Conservation (phyloP, 2,113 vertebrate species). For the Rostratula benghalensis region DNA sequence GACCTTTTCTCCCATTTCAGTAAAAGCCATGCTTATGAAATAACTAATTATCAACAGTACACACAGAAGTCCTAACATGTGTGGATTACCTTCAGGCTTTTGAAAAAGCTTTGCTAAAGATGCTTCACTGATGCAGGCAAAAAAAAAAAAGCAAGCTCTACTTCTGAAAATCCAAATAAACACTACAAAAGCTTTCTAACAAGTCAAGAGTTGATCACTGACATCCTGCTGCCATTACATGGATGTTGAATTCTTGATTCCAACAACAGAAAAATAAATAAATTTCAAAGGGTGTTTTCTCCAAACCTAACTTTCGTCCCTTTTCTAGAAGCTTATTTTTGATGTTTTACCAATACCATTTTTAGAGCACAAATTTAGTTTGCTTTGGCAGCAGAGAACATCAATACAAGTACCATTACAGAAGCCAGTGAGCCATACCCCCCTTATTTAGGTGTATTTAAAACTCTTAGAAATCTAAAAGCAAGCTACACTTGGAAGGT, state of each 20-base stretch:
- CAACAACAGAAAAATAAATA: not conserved
- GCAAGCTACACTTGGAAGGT: not conserved
- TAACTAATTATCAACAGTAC: not conserved
- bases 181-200: not conserved
- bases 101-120: not conserved
- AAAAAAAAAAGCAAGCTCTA: not conserved
- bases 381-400: not conserved
- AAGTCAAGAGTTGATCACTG: not conserved
- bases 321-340: not conserved
- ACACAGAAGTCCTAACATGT: not conserved
- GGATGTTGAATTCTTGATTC: not conserved
- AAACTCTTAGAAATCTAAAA: not conserved
- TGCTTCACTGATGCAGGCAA: not conserved
- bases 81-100: not conserved
- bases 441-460: not conserved
- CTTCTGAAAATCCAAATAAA: not conserved
- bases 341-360: not conserved
- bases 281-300: not conserved
- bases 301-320: not conserved
- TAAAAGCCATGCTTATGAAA: not conserved
- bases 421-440: not conserved
- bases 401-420: not conserved
- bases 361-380: not conserved
- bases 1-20: not conserved
- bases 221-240: not conserved